Conservation (phyloP, 1,140 invertebrate species). For the Oryctes rhinoceros region DNA sequence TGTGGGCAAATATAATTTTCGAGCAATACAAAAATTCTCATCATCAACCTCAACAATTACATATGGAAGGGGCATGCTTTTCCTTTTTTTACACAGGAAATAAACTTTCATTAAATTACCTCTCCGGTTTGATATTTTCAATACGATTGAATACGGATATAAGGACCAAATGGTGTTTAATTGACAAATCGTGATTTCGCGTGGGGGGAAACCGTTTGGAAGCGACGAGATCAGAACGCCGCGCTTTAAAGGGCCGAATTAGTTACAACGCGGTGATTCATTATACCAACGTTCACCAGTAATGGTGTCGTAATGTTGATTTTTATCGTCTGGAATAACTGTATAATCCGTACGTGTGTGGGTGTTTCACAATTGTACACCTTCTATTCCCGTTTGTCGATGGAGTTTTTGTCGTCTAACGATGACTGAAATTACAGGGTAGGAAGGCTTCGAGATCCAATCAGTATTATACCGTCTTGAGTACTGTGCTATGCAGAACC, state of each 20-base stretch:
- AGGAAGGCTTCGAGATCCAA: slow-evolving; percentile 11
- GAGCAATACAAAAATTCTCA: no score
- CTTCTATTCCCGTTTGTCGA: not conserved
- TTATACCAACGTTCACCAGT: not conserved
- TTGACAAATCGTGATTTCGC: slow-evolving; percentile 9
- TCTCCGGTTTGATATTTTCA: no score
- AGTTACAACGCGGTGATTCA: slow-evolving; percentile 17
- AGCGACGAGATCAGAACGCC: not conserved
- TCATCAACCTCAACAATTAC: no score
- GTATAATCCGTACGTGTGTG: slow-evolving; percentile 11
- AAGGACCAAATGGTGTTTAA: not conserved
- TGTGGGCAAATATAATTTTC: no score
- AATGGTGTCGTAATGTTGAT: slow-evolving; percentile 12
- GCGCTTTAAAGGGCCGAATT: not conserved
- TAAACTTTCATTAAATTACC: no score
- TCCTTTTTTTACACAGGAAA: no score
- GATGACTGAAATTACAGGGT: not conserved
- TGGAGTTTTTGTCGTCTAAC: not conserved
- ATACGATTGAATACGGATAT: no score
- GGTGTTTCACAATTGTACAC: slow-evolving; percentile 25
- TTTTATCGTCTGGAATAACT: slow-evolving; percentile 34
- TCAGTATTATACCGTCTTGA: not conserved
- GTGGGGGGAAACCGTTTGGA: slow-evolving; percentile 5
- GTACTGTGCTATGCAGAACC: not conserved
- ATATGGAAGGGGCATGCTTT: no score